Evolutionary conservation across 2,113 vertebrate genomes (phyloP).

Genomic region (Hemiscyllium ocellatum): DNA sequence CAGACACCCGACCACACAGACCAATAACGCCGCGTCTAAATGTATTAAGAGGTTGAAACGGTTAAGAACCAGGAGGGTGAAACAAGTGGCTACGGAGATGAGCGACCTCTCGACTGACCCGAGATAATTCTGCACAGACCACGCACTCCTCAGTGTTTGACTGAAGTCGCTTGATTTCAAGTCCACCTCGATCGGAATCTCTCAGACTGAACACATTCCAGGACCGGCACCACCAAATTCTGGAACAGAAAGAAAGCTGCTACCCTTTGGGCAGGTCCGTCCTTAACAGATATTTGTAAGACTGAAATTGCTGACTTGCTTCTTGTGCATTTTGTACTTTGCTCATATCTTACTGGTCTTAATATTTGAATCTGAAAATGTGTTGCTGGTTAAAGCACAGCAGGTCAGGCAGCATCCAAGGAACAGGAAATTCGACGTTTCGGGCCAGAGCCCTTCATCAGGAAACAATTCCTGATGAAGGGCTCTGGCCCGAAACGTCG

Average conservation of each 20-base stretch:
- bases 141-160: neutral
- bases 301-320: neutral
- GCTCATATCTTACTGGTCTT: neutral
- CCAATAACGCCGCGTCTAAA: too few relatives aligned
- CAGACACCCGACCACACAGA: too few relatives aligned
- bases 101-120: neutral
- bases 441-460: too few relatives aligned
- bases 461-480: too few relatives aligned
- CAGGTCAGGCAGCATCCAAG: too few relatives aligned
- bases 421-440: too few relatives aligned
- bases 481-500: too few relatives aligned
- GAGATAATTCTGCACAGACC: neutral
- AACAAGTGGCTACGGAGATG: too few relatives aligned
- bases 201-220: neutral
- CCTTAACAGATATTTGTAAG: neutral
- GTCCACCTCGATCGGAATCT: neutral
- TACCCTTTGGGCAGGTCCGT: neutral
- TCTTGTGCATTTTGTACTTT: neutral
- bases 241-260: neutral
- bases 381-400: too few relatives aligned
- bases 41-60: too few relatives aligned
- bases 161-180: neutral
- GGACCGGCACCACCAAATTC: neutral
- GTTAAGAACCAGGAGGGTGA: too few relatives aligned
- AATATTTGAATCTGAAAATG: neutral